Base-by-base conservation (phyloP, 2,797 vertebrate genomes). In the Gallirallus australis region DNA sequence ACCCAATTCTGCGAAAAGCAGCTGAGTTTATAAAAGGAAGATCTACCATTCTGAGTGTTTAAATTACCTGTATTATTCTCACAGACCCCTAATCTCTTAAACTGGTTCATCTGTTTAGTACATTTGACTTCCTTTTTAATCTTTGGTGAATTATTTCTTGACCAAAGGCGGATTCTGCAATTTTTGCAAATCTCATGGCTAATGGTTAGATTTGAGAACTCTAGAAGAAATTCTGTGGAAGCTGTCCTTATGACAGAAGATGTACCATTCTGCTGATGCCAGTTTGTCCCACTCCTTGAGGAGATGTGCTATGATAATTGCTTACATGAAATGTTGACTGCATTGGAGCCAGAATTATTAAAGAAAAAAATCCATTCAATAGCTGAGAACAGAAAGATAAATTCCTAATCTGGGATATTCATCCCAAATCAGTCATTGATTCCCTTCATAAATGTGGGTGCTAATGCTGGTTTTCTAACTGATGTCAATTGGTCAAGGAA, bases 201-300 rank as follows among this genome's bases (percentile, higher is more conserved):
- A 82, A 48, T 24, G 8, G 15, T 30, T 48, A 90, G 12, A 57
- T 72, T 57, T 69, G 25, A 11, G 27, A 60, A 30, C 7, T n/a
- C 12, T 12, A 57, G 40, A 25, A 92, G 47, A 88, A 92, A 69
- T 61, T 53, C 4, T n/a, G 6, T 52, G 25, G 14, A 72, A 76
- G 7, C 6, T 56, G 3, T 40, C 20, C 27, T 72, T 40, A 31
- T 19, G 5, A 57, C 9, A 12, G 15, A 90, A 88, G 13, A 52
- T 0, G 0, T 40, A 59, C 24, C 6, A 11, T 59, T 71, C 30
- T 45, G 47, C 30, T 6, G 4, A 33, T 53, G 21, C 2, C 25
- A 66, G 25, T 40, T 23, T 53, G 13, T 28, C 37, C 37, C 17
- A 39, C 28, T 25, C 28, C 54, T 56, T 68, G 59, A 82, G 15